A percentile compares a stretch with the other conserved stretches of the same genome.
Evolutionary conservation across 2,113 vertebrate species (phyloP).

Genomic region (Thunnus maccoyii): DNA sequence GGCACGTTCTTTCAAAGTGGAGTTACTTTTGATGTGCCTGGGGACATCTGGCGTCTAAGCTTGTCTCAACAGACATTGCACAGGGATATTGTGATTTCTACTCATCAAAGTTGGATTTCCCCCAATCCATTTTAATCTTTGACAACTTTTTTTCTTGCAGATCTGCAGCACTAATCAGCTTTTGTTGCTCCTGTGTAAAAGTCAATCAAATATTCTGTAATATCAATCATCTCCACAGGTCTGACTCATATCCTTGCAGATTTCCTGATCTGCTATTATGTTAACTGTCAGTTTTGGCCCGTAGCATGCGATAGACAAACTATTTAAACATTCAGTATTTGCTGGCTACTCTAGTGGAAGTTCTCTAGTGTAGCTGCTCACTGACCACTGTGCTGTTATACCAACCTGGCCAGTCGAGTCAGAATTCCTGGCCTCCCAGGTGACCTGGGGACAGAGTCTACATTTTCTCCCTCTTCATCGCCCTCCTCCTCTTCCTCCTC

Average conservation of each 20-base stretch:
- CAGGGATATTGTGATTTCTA: constrained; percentile 41
- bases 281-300: neutral
- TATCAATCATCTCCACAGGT: neutral
- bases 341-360: neutral
- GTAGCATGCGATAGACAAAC: too few relatives aligned
- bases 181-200: constrained; percentile 23
- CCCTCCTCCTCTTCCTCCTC: neutral
- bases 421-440: constrained; percentile 28
- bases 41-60: constrained; percentile 37
- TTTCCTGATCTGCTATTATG: neutral
- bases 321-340: too few relatives aligned
- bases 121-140: constrained; percentile 49
- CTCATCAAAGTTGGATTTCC: constrained; percentile 66
- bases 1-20: constrained; percentile 4
- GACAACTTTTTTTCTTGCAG: constrained; percentile 28
- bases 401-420: constrained; percentile 57
- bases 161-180: constrained; percentile 32
- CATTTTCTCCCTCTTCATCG: neutral
- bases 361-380: neutral
- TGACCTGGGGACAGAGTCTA: neutral
- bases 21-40: constrained; percentile 20
- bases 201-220: constrained; percentile 35
- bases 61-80: constrained; percentile 40
- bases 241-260: neutral
- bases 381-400: neutral